These are phyloP conservation scores for Notodonta dromedarius DNA, from an alignment of 2,888 invertebrate species.

Conservation along the genomic window DNA sequence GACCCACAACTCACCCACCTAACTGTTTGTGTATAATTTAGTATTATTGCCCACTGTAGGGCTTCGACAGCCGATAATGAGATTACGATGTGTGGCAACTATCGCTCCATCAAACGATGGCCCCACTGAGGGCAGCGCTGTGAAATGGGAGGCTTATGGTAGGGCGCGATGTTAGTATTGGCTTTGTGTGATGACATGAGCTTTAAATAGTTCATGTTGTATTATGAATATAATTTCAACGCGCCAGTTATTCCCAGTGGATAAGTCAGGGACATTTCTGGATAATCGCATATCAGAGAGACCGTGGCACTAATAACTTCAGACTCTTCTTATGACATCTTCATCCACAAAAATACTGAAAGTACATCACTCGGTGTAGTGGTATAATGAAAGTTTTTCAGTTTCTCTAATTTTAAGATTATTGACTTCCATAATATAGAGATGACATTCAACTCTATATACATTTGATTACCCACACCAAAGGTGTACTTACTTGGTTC, in stretches of 20 bases:
- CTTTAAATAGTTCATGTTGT: not conserved
- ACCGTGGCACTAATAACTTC: too few relatives aligned
- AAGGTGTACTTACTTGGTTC: conserved; percentile 24
- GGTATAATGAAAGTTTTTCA: not conserved
- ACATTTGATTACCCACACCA: conserved; percentile 31
- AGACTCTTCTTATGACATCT: too few relatives aligned
- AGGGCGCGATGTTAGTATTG: not conserved
- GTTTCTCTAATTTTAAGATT: not conserved
- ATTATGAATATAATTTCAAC: too few relatives aligned
- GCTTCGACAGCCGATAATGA: conserved; percentile 30
- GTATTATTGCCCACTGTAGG: conserved; percentile 30
- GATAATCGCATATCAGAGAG: too few relatives aligned
- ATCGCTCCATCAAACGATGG: not conserved
- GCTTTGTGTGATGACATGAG: not conserved
- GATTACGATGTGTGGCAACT: conserved; percentile 19
- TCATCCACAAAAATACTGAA: too few relatives aligned
- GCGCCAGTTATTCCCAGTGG: too few relatives aligned
- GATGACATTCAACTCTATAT: conserved; percentile 7
- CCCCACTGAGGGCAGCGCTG: not conserved
- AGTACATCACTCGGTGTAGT: too few relatives aligned
- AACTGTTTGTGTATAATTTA: conserved; percentile 33
- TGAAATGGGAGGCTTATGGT: not conserved
- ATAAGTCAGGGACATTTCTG: too few relatives aligned
- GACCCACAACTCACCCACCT: conserved; percentile 7
- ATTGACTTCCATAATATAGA: not conserved